A percentile compares a stretch with the other conserved stretches of the same genome.
Evolutionary conservation across 2,797 vertebrate species (phyloP).

Genomic region (Gymnothorax reevesii): DNA sequence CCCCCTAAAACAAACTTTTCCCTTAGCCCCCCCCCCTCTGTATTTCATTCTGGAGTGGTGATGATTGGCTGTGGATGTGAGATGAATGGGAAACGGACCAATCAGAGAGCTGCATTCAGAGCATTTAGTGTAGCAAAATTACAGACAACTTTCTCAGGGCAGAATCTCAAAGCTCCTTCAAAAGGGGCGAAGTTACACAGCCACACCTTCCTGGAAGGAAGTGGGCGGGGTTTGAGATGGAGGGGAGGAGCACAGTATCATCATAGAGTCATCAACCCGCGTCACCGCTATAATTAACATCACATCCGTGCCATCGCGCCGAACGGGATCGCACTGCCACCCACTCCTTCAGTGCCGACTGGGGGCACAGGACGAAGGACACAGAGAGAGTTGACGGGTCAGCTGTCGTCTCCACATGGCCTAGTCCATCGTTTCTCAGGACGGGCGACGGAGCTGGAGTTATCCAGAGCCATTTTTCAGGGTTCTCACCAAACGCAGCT

Average conservation of each 20-base stretch:
- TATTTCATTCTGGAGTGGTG: neutral
- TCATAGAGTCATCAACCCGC: neutral
- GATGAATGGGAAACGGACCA: neutral
- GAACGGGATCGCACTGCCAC: neutral
- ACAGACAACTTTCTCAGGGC: neutral
- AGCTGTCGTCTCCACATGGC: slow-evolving; percentile 18
- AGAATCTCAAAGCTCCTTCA: neutral
- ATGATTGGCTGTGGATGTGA: neutral
- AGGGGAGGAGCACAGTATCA: neutral
- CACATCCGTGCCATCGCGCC: neutral
- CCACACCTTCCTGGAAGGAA: neutral
- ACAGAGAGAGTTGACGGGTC: neutral
- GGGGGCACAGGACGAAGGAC: neutral
- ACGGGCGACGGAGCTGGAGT: neutral
- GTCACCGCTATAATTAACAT: neutral
- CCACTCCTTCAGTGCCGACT: neutral
- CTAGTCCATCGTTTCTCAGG: neutral
- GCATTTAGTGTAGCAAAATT: neutral
- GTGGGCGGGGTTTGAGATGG: neutral
- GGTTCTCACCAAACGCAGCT: neutral
- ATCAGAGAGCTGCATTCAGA: neutral
- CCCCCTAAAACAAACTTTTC: too few species aligned
- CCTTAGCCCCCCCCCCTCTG: neutral
- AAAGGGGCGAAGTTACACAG: neutral
- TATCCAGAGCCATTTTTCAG: neutral